Evolutionary conservation across 2,888 invertebrate species (phyloP).

Genomic region (Prosopocoilus inquinatus): DNA sequence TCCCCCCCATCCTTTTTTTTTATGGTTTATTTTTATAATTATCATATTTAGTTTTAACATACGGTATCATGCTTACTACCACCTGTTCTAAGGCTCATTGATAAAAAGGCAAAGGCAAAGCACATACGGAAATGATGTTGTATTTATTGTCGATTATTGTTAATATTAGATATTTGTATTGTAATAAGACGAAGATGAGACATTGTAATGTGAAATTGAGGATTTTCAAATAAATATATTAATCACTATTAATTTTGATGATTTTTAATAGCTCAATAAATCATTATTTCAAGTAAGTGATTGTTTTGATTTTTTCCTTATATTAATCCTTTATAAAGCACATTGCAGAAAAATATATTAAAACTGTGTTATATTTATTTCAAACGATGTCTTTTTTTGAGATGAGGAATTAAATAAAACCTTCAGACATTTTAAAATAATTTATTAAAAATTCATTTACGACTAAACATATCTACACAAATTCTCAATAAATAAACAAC

Average conservation of each 20-base stretch:
- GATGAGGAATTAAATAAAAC: too few relatives aligned
- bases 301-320: too few relatives aligned
- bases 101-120: conserved; percentile 2
- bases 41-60: not conserved
- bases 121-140: conserved; percentile 10
- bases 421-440: too few relatives aligned
- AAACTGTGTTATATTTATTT: too few relatives aligned
- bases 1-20: not conserved
- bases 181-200: conserved; percentile 4
- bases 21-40: not conserved
- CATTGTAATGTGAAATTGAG: conserved; percentile 12
- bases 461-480: too few relatives aligned
- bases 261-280: too few relatives aligned
- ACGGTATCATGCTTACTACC: not conserved
- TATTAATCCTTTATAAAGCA: too few relatives aligned
- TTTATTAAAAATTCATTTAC: too few relatives aligned
- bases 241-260: not conserved
- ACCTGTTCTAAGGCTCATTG: not conserved
- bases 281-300: too few relatives aligned
- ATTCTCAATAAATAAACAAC: conserved; percentile 9
- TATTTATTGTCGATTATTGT: conserved; percentile 20
- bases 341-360: too few relatives aligned
- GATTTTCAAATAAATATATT: conserved; percentile 16
- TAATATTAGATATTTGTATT: conserved; percentile 18
- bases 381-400: too few relatives aligned